phyloP scores from a whole-genome alignment of 2,888 invertebrate genomes.

The Onthophagus sagittarius region DNA sequence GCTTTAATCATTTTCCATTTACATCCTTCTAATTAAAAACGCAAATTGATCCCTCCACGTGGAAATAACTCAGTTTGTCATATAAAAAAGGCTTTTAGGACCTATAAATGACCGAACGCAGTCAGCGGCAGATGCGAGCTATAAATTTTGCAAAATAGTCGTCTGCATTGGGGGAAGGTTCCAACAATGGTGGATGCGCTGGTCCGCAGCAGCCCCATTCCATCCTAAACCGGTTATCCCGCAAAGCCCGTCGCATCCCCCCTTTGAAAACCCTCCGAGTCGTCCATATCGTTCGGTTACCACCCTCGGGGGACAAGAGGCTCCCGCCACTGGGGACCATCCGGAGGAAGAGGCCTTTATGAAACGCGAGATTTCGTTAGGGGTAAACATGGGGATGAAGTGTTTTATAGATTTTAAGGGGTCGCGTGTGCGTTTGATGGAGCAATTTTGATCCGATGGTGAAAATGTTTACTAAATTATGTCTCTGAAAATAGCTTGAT shows the following conservation, averaged over 20 bases:
- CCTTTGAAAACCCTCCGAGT: neutral
- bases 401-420: neutral
- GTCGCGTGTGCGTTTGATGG: neutral
- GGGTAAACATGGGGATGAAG: neutral
- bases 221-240: neutral
- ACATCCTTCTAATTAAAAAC: too few species aligned
- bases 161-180: neutral
- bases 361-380: neutral
- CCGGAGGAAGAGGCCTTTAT: neutral
- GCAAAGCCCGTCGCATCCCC: neutral
- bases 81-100: neutral
- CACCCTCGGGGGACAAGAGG: neutral
- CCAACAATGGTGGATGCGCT: conserved; percentile 9
- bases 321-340: neutral
- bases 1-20: neutral
- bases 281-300: neutral
- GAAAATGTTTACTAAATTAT: neutral
- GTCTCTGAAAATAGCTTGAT: neutral
- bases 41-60: neutral
- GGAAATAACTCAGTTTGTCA: neutral
- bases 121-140: conserved; percentile 5
- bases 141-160: conserved; percentile 4
- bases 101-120: neutral
- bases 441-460: neutral
- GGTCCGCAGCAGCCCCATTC: neutral